These are phyloP conservation scores for Trypoxylus dichotomus DNA, from an alignment of 1,140 invertebrate species.

Conservation along the genomic window DNA sequence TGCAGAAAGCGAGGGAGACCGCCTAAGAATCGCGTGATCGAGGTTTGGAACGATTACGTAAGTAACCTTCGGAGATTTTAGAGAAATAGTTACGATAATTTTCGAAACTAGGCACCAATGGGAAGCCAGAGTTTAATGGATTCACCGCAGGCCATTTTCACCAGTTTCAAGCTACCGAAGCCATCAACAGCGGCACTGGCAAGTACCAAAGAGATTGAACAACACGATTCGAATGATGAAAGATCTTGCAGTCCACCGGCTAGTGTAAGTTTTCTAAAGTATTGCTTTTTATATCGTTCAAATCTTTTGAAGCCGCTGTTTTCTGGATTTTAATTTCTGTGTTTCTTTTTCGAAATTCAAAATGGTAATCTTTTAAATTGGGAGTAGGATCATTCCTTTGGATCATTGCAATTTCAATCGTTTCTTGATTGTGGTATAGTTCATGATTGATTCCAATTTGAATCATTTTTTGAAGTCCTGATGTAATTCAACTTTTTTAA, in stretches of 20 bases:
- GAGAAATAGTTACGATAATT: not conserved
- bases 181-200: constrained; percentile 57
- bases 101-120: constrained; percentile 41
- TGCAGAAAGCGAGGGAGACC: constrained; percentile 87
- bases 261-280: constrained; percentile 38
- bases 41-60: constrained; percentile 83
- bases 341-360: too few species aligned
- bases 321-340: too few species aligned
- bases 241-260: constrained; percentile 43
- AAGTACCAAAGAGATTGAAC: constrained; percentile 55
- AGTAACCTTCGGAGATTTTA: constrained; percentile 50
- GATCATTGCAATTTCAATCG: too few species aligned
- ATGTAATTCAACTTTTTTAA: too few species aligned
- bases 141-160: constrained; percentile 88
- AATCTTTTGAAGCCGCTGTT: too few species aligned
- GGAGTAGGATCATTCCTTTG: too few species aligned
- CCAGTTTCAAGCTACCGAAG: constrained; percentile 89
- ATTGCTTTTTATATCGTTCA: too few species aligned
- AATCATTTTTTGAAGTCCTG: too few species aligned
- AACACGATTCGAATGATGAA: constrained; percentile 47
- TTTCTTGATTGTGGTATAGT: too few species aligned
- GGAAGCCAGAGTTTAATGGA: constrained; percentile 59
- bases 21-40: constrained; percentile 89
- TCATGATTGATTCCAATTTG: too few species aligned
- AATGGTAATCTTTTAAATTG: too few species aligned